Percentiles rank a stretch among this genome's conserved stretches.
phyloP scores from a whole-genome alignment of 2,888 invertebrate species.

The Ichneumoninae sp. region DNA sequence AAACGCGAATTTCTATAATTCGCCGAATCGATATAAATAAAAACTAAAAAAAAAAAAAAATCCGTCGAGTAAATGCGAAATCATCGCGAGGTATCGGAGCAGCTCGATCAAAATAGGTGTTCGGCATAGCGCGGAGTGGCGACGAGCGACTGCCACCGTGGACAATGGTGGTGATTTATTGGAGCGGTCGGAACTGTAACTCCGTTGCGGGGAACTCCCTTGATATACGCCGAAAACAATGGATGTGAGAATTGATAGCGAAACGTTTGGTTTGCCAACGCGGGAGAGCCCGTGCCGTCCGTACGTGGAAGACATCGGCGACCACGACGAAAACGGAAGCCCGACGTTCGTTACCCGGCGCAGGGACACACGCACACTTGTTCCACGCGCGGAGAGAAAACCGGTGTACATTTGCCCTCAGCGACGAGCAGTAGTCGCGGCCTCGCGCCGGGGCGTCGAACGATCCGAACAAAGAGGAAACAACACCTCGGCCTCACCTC shows the following conservation, averaged over 20 bases:
- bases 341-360: constrained; percentile 60
- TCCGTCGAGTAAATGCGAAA: background rate
- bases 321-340: constrained; percentile 59
- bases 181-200: constrained; percentile 66
- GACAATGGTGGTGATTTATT: constrained; percentile 59
- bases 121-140: constrained; percentile 46
- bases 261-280: constrained; percentile 63
- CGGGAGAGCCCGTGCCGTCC: background rate
- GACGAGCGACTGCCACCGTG: constrained; percentile 56
- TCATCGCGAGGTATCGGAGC: background rate
- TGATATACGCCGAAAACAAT: constrained; percentile 75
- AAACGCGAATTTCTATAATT: background rate
- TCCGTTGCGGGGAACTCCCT: constrained; percentile 61
- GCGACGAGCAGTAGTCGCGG: constrained; percentile 39
- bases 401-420: background rate
- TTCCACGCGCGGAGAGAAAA: constrained; percentile 34
- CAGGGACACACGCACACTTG: constrained; percentile 41
- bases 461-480: constrained; percentile 59
- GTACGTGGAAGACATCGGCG: constrained; percentile 12
- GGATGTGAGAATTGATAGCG: constrained; percentile 72
- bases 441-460: constrained; percentile 54
- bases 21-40: background rate
- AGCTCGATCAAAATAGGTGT: constrained; percentile 8
- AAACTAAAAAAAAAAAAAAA: too few relatives aligned
- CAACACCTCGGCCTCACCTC: constrained; percentile 60